Percentiles rank a stretch among this genome's conserved stretches.
Evolutionary conservation across 2,888 invertebrate genomes (phyloP).

Genomic region (Panzeria rudis): DNA sequence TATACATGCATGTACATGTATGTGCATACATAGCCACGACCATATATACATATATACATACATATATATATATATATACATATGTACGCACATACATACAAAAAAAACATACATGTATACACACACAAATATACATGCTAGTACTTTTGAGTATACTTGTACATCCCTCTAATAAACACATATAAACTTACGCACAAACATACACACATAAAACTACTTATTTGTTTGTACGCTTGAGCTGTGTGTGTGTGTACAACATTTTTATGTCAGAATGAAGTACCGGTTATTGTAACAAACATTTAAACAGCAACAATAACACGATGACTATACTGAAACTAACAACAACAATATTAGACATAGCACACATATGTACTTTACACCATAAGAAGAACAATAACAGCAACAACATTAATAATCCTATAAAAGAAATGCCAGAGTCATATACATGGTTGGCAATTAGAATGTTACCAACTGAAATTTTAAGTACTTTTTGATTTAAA

Average conservation of each 20-base stretch:
- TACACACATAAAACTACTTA: too few species aligned
- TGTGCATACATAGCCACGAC: too few species aligned
- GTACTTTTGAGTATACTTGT: too few species aligned
- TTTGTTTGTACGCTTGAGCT: neutral
- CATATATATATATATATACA: too few species aligned
- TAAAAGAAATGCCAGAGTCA: constrained; percentile 8
- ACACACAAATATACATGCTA: too few species aligned
- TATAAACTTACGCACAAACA: too few species aligned
- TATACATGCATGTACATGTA: too few species aligned
- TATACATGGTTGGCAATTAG: neutral
- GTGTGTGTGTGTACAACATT: constrained; percentile 42
- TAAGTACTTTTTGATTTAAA: too few species aligned
- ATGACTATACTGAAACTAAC: constrained; percentile 41
- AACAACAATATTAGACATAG: constrained; percentile 15
- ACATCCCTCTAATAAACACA: too few species aligned
- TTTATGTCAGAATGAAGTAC: constrained; percentile 63
- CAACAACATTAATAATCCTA: constrained; percentile 15
- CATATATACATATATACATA: too few species aligned
- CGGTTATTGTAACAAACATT: constrained; percentile 67
- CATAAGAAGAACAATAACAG: neutral
- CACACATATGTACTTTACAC: constrained; percentile 8
- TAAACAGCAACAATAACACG: constrained; percentile 55
- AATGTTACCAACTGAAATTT: constrained; percentile 1
- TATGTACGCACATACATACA: too few species aligned
- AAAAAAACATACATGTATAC: too few species aligned